Evolutionary conservation across 2,113 vertebrate genomes (phyloP).

Genomic region (Hemiprocne comata): DNA sequence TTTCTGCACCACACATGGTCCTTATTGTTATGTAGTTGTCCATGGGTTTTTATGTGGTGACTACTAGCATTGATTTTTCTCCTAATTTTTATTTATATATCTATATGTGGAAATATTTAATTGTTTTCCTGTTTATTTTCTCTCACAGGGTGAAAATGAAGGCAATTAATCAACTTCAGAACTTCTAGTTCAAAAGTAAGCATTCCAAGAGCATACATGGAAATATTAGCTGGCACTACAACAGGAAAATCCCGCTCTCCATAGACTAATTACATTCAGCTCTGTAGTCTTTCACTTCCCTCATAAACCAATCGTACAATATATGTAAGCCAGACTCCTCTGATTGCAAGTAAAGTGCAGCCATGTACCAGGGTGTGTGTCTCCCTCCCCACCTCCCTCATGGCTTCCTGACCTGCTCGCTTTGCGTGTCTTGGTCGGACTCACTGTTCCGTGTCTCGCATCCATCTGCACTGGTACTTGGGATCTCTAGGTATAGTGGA

Average conservation of each 20-base stretch:
- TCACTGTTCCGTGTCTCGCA: not conserved
- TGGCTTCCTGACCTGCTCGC: not conserved
- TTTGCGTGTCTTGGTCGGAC: not conserved
- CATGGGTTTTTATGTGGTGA: not conserved
- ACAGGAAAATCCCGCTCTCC: conserved; percentile 17
- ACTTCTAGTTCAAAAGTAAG: not conserved
- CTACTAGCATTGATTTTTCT: not conserved
- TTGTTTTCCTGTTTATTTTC: not conserved
- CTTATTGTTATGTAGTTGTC: not conserved
- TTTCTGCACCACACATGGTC: not conserved
- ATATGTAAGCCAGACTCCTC: conserved; percentile 1
- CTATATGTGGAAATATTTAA: not conserved
- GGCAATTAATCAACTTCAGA: conserved; percentile 26
- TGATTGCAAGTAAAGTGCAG: not conserved
- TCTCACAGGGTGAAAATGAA: conserved; percentile 65
- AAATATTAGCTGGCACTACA: conserved; percentile 22
- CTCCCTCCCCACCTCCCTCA: not conserved
- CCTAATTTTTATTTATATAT: not conserved
- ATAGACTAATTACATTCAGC: conserved; percentile 12
- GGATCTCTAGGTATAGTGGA: conserved; percentile 20
- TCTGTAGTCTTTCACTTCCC: conserved; percentile 37
- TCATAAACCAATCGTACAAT: not conserved
- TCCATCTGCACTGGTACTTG: conserved; percentile 4
- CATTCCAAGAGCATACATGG: conserved; percentile 41
- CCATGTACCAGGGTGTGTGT: not conserved